Evolutionary conservation across 2,888 invertebrate species (phyloP).

Genomic region (Strigamia crassipes): DNA sequence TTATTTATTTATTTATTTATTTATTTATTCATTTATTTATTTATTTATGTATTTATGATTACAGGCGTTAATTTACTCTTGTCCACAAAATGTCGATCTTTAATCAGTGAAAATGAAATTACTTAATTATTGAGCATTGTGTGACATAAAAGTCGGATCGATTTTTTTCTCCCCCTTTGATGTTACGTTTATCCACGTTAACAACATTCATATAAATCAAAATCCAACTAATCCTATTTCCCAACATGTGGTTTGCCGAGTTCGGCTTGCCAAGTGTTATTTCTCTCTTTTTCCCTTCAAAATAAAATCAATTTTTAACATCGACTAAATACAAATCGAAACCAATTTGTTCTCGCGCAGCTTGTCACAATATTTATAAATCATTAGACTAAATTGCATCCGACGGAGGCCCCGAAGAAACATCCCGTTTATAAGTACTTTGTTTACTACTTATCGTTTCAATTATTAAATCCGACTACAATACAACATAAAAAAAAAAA

Average conservation of each 20-base stretch:
- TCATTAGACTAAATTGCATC: neutral
- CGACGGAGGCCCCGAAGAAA: neutral
- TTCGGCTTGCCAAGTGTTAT: neutral
- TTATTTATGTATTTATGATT: too few relatives aligned
- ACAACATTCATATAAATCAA: neutral
- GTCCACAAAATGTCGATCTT: too few relatives aligned
- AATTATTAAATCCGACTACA: neutral
- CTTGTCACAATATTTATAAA: slow-evolving; percentile 5
- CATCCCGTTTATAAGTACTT: neutral
- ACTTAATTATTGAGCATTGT: too few relatives aligned
- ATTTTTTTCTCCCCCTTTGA: neutral
- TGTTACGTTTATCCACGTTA: neutral
- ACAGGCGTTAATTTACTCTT: too few relatives aligned
- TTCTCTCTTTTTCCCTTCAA: neutral
- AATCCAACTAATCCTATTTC: neutral
- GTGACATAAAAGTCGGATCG: neutral
- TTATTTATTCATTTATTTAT: too few relatives aligned
- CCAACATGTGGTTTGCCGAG: neutral
- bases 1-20: too few relatives aligned
- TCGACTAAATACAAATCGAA: neutral
- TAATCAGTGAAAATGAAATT: too few relatives aligned
- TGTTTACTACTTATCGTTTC: neutral
- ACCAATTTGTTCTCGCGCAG: slow-evolving; percentile 4
- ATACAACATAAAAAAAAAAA: neutral
- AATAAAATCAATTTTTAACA: slow-evolving; percentile 4